Conservation (phyloP, 2,113 vertebrate species). For the sheep (Ovis aries) region ARS-UI_Ramb_v3.0 NC_056055.1:239190501-239191000, state of each 20-base stretch:
- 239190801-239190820: not conserved
- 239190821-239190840: not conserved
- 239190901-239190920: too few relatives aligned
- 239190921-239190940: too few relatives aligned
- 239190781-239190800: not conserved
- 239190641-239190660: not conserved
- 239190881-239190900: not conserved
- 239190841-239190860: not conserved
- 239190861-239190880: not conserved
- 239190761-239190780: not conserved
- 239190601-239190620: not conserved
- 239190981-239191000: too few relatives aligned
- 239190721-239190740: not conserved
- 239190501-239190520: not conserved
- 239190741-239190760: not conserved
- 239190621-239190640: not conserved
- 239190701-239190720: not conserved
- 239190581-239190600: not conserved
- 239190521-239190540: not conserved
- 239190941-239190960: too few relatives aligned
- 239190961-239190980: too few relatives aligned
- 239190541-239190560: not conserved
- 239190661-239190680: not conserved
- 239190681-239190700: not conserved
- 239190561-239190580: not conserved